Evolutionary conservation across 2,888 invertebrate species (phyloP).

Genomic region (Tipula unca): DNA sequence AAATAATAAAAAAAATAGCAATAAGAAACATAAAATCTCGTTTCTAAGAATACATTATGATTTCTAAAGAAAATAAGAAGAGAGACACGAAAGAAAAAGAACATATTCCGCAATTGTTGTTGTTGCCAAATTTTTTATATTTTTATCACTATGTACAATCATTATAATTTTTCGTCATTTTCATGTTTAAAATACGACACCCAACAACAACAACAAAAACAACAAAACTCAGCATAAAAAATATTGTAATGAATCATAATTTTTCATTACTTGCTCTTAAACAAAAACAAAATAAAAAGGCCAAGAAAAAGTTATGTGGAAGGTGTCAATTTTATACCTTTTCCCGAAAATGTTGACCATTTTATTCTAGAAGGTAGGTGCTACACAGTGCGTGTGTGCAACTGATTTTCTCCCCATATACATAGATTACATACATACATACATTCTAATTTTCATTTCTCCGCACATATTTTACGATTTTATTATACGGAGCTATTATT

Average conservation of each 20-base stretch:
- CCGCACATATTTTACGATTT: not conserved
- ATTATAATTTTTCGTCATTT: not conserved
- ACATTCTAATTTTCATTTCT: not conserved
- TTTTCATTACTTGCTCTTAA: not conserved
- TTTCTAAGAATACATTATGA: not conserved
- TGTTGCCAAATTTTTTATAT: not conserved
- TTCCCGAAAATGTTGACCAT: not conserved
- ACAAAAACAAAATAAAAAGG: not conserved
- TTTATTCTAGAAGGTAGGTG: not conserved
- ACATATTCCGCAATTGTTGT: not conserved
- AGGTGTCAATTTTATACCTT: not conserved
- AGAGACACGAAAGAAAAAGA: not conserved
- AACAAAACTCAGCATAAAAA: not conserved
- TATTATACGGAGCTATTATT: not conserved
- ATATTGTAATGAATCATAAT: not conserved
- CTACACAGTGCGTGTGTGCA: not conserved
- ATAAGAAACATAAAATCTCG: not conserved
- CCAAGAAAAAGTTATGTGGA: not conserved
- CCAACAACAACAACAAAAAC: not conserved
- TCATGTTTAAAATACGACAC: not conserved
- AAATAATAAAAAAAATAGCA: not conserved
- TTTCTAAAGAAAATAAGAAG: not conserved
- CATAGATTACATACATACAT: too few relatives aligned
- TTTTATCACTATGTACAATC: not conserved
- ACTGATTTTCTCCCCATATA: not conserved